Conservation (phyloP, 2,888 invertebrate genomes). For the Lysandra coridon region DNA sequence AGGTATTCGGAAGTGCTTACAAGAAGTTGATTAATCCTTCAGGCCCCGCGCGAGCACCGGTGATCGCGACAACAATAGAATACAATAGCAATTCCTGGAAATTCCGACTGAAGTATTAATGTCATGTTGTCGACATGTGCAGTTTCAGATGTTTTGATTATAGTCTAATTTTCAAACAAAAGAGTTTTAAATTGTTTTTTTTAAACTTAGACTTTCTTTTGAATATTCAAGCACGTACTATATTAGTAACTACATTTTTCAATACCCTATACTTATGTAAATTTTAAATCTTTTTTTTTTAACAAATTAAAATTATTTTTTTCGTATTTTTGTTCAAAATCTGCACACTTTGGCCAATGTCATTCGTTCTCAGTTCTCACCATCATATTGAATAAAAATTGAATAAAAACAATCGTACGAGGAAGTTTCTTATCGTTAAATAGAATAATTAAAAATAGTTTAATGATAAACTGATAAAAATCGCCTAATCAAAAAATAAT, state of each 20-base stretch:
- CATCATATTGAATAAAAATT: not conserved
- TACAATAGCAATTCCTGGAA: no score
- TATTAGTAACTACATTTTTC: no score
- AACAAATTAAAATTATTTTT: not conserved
- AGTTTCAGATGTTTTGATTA: not conserved
- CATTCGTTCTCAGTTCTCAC: not conserved
- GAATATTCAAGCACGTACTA: no score
- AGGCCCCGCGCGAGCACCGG: no score
- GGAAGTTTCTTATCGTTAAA: slow-evolving; percentile 10
- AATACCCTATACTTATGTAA: not conserved
- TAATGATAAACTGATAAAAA: not conserved
- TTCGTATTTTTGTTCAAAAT: not conserved
- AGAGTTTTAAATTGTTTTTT: no score
- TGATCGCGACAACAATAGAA: no score
- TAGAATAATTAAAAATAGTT: slow-evolving; percentile 12
- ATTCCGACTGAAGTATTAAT: no score
- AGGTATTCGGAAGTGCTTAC: not conserved
- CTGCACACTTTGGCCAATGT: not conserved
- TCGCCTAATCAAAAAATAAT: not conserved
- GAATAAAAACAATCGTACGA: not conserved
- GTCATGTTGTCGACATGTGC: not conserved
- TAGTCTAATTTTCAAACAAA: not conserved
- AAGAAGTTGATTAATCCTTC: not conserved
- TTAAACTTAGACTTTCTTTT: no score
- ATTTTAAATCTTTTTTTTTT: not conserved